Evolutionary conservation across 1,140 invertebrate species (phyloP).

Genomic region (Colletes latitarsis): DNA sequence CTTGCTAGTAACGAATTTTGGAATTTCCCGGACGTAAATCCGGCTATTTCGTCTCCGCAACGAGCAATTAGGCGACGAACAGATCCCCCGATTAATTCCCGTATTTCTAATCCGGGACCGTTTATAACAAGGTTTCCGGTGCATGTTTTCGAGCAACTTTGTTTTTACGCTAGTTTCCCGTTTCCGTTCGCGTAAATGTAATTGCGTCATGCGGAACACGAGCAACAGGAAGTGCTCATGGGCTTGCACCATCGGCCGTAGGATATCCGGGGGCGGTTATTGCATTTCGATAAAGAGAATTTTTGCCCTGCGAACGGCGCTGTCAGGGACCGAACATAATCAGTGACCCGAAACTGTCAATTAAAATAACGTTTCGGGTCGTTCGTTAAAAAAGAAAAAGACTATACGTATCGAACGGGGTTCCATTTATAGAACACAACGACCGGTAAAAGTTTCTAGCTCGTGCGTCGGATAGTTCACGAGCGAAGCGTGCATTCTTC

Average conservation of each 20-base stretch:
- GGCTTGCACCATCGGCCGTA: background rate
- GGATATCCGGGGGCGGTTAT: constrained; percentile 4
- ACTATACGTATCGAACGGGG: too few species aligned
- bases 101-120: background rate
- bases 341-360: background rate
- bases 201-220: constrained; percentile 22
- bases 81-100: background rate
- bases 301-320: background rate
- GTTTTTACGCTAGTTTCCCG: background rate
- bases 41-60: background rate
- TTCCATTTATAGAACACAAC: background rate
- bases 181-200: constrained; percentile 16
- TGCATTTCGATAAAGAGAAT: background rate
- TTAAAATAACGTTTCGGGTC: background rate
- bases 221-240: constrained; percentile 14
- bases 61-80: constrained; percentile 1
- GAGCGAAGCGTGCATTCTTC: too few species aligned
- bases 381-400: background rate
- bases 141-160: constrained; percentile 23
- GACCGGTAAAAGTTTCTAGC: too few species aligned
- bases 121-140: background rate
- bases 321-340: background rate
- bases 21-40: background rate
- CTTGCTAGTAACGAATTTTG: background rate
- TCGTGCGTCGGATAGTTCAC: too few species aligned